phyloP scores from a whole-genome alignment of 1,140 invertebrate species.

The Caerostris darwini region DNA sequence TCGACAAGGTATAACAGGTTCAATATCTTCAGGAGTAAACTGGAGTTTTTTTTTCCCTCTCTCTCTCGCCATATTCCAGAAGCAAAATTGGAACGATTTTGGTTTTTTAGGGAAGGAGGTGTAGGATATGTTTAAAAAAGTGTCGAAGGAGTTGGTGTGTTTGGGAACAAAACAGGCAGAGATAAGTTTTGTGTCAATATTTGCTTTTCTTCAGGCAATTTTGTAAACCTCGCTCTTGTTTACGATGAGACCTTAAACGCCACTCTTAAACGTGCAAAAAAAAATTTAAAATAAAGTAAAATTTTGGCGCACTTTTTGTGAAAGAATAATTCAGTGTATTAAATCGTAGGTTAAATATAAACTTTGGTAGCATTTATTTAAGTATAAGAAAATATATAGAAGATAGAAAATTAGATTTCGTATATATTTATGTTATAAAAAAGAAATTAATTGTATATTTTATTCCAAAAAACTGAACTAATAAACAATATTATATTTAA shows the following conservation, averaged over 20 bases:
- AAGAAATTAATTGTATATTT: no score
- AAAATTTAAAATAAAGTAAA: no score
- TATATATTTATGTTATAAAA: no score
- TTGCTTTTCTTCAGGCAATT: background rate
- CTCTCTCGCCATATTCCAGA: background rate
- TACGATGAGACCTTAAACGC: background rate
- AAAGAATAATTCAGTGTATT: no score
- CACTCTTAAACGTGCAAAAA: background rate
- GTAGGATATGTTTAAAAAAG: background rate
- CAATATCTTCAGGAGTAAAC: background rate
- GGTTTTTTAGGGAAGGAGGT: no score
- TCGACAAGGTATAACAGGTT: background rate
- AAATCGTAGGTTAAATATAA: no score
- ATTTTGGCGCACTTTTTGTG: no score
- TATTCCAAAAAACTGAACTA: no score
- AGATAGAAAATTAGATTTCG: no score
- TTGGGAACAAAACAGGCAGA: background rate
- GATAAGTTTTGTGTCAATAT: background rate
- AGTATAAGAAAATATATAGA: no score
- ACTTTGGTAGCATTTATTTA: no score
- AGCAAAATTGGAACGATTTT: background rate
- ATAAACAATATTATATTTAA: no score
- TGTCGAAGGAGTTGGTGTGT: background rate
- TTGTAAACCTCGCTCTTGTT: background rate
- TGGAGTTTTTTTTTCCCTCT: background rate